phyloP scores from a whole-genome alignment of 2,113 vertebrate species.

The Rhinoptilus africanus region DNA sequence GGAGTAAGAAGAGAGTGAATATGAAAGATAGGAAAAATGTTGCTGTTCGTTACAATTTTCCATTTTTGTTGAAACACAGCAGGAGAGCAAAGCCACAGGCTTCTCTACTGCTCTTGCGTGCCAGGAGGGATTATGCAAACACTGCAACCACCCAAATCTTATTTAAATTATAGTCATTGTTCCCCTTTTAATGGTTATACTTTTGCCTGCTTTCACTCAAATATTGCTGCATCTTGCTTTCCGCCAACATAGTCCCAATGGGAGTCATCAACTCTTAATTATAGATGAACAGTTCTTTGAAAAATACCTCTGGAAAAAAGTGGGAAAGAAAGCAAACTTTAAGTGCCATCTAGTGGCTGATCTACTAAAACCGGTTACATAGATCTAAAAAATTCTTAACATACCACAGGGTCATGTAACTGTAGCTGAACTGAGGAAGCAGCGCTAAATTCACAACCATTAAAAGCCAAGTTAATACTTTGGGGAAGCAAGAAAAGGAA shows the following conservation, averaged over 20 bases:
- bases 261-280: constrained; percentile 63
- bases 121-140: constrained; percentile 75
- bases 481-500: not conserved
- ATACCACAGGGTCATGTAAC: not conserved
- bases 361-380: not conserved
- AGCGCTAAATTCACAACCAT: not conserved
- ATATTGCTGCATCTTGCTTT: constrained; percentile 59
- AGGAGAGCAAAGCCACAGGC: constrained; percentile 73
- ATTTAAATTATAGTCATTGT: constrained; percentile 70
- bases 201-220: constrained; percentile 72
- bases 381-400: not conserved
- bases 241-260: constrained; percentile 58
- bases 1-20: constrained; percentile 18
- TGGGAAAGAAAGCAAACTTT: constrained; percentile 41
- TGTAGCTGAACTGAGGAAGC: not conserved
- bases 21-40: constrained; percentile 65
- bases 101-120: constrained; percentile 46
- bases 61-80: constrained; percentile 75
- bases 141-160: constrained; percentile 65
- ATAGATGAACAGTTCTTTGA: constrained; percentile 31
- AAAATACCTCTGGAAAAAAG: not conserved
- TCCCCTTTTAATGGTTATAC: constrained; percentile 57
- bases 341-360: constrained; percentile 79
- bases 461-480: not conserved
- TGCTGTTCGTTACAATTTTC: constrained; percentile 71